Conservation (phyloP, 2,113 vertebrate genomes). For the Chunga burmeisteri region DNA sequence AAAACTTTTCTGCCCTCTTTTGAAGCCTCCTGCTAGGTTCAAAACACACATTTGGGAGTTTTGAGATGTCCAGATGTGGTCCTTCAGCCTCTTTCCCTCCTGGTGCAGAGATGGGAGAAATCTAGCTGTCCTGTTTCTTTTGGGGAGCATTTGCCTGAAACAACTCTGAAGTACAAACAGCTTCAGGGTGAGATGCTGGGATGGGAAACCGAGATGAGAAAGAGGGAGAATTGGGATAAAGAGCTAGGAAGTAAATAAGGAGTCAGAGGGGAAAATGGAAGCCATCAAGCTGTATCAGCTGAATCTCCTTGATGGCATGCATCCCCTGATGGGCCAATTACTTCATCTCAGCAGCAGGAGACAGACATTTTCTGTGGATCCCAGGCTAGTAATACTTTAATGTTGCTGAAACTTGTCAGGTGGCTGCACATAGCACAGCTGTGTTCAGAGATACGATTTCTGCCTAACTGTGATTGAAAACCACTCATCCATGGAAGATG, state of each 20-base stretch:
- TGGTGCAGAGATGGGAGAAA: background rate
- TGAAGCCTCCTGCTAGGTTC: background rate
- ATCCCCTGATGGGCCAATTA: slow-evolving; percentile 49
- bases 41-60: background rate
- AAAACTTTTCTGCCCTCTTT: background rate
- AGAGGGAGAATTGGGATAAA: background rate
- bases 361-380: slow-evolving; percentile 1
- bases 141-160: background rate
- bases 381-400: slow-evolving; percentile 13
- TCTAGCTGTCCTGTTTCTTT: background rate
- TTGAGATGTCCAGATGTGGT: background rate
- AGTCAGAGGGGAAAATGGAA: slow-evolving; percentile 16
- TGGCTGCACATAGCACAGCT: slow-evolving; percentile 21
- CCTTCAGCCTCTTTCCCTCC: background rate
- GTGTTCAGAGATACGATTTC: slow-evolving; percentile 13
- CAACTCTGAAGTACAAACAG: background rate
- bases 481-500: background rate
- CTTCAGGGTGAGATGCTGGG: background rate
- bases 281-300: background rate
- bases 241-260: slow-evolving; percentile 1
- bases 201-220: background rate
- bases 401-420: slow-evolving; percentile 36
- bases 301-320: background rate
- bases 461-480: slow-evolving; percentile 41
- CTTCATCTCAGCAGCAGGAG: slow-evolving; percentile 20